Evolutionary conservation across 2,113 vertebrate species (phyloP).

Genomic region (Phylloscopus trochilus): DNA sequence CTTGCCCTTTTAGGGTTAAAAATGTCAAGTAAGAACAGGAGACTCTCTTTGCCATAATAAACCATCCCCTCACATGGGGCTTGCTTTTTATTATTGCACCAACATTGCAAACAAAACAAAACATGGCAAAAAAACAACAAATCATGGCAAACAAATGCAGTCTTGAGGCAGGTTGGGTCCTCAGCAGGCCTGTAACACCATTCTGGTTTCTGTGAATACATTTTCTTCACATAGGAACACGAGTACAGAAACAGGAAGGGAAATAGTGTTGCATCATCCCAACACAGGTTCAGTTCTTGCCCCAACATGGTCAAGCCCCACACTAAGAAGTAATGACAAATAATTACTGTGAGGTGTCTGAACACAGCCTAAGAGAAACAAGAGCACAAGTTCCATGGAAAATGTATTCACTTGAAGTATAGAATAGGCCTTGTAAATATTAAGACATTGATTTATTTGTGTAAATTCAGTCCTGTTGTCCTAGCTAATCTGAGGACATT

Average conservation of each 20-base stretch:
- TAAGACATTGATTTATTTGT: not conserved
- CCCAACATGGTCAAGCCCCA: not conserved
- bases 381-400: not conserved
- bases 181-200: not conserved
- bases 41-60: not conserved
- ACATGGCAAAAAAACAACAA: not conserved
- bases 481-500: not conserved
- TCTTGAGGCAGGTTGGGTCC: not conserved
- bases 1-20: not conserved
- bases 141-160: not conserved
- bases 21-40: not conserved
- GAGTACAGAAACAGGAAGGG: not conserved
- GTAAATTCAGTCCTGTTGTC: not conserved
- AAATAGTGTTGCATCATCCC: not conserved
- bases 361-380: not conserved
- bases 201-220: not conserved
- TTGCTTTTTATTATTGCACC: not conserved
- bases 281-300: slow-evolving; percentile 7
- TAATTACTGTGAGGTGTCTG: not conserved
- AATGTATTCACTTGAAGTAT: not conserved
- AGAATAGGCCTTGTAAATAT: not conserved
- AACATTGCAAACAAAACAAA: not conserved
- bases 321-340: not conserved
- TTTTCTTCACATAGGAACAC: not conserved
- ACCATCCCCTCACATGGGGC: not conserved